Percentiles rank a stretch among this genome's conserved stretches.
Conservation (phyloP, 2,113 vertebrate species). For the Tupaia chinensis region DNA sequence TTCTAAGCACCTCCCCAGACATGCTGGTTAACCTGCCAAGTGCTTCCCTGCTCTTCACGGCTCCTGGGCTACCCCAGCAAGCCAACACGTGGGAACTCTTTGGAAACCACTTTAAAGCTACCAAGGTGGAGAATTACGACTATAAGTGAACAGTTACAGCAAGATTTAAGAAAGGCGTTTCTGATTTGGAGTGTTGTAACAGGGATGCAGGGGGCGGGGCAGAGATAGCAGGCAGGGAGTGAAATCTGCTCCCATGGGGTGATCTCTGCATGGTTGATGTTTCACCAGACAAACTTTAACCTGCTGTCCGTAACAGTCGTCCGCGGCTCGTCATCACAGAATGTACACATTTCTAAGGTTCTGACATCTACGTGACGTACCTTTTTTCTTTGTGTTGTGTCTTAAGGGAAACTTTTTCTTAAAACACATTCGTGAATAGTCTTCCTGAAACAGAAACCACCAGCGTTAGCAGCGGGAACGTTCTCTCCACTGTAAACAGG, state of each 20-base stretch:
- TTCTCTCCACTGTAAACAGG: not conserved
- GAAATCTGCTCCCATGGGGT: not conserved
- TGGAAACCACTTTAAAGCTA: not conserved
- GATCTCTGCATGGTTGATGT: not conserved
- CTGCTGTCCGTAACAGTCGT: not conserved
- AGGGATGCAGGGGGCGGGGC: rapidly evolving
- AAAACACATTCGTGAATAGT: constrained; percentile 40
- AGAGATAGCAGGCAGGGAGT: not conserved
- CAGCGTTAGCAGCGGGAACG: constrained; percentile 37
- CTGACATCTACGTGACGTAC: constrained; percentile 55
- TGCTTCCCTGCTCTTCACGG: not conserved
- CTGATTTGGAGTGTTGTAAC: not conserved
- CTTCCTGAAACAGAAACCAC: constrained; percentile 80
- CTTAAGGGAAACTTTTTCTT: constrained; percentile 71
- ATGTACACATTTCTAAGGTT: constrained; percentile 31
- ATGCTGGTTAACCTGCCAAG: too few relatives aligned
- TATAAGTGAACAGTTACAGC: not conserved
- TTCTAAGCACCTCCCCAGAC: not conserved
- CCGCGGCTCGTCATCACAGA: not conserved
- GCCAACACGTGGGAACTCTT: not conserved
- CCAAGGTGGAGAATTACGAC: not conserved
- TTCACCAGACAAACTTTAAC: not conserved
- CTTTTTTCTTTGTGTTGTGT: constrained; percentile 69
- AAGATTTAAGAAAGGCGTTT: not conserved
- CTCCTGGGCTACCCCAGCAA: not conserved